Base-by-base conservation (phyloP, 92 coral and sea anemone genomes). In the Scolanthus callimorphus region DNA sequence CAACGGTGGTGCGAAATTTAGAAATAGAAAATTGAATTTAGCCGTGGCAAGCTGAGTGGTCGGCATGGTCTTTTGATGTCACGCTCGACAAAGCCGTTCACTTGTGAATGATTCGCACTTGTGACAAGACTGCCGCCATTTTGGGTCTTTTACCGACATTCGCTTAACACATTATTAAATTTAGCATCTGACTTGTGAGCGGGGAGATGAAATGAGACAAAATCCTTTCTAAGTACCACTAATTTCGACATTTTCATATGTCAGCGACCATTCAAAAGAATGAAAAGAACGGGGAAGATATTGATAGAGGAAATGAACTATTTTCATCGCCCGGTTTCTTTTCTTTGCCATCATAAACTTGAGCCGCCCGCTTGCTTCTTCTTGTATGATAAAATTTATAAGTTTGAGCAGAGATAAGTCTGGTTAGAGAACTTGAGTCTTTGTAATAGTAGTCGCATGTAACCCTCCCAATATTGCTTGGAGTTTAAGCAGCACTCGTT, bases 31-130 rank as follows among this genome's bases (percentile, higher is more conserved):
- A 38, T 54, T 29, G 26, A 25, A 37, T 68, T 68, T 23, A 20
- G 38, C n/a, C n/a, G n/a, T n/a, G n/a, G n/a, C n/a, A n/a, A 26
- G 34, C 29, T 8, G 23, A 51, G 47, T 21, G 54, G 82, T 82
- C 81, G 87, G 51, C 48, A 20, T 51, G 50, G 30, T 41, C 49
- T 72, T 81, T 81, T 81, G 87, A 81, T 67, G 87, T 66, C 73
- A 30, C 20, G 62, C 54, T 48, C 73, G 51, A 76, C 68, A 59
- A 59, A 52, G 23, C 38, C 55, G 67, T 60, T 74, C 87, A 74
- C 81, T 74, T 81, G 81, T 49, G 77, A 68, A 81, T 74, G 67
- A 55, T 56, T 54, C 48, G 67, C 37, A 65, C 57, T 50, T 56
- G 39, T 81, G 87, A 67, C 87, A 67, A 55, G 64, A 55, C 30